Percentiles rank a stretch among this genome's conserved stretches.
phyloP scores from a whole-genome alignment of 2,888 invertebrate genomes.

The Oscheius sp. region DNA sequence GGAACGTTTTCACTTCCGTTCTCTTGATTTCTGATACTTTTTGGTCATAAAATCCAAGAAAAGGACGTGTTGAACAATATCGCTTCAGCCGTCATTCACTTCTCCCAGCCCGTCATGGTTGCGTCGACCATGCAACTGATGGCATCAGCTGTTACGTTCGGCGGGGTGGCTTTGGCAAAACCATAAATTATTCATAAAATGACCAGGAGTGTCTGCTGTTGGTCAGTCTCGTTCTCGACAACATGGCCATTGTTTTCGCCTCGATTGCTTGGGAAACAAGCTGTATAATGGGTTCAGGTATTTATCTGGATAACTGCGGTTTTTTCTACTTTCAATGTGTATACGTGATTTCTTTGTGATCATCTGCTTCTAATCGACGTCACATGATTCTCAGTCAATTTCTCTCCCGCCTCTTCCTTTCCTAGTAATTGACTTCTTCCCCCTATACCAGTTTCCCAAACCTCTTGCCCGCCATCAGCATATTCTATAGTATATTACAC shows the following conservation, averaged over 20 bases:
- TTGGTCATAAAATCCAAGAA: too few species aligned
- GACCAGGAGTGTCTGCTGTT: not conserved
- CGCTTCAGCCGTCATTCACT: too few species aligned
- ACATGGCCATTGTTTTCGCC: too few species aligned
- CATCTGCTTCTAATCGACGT: not conserved
- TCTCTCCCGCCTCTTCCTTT: not conserved
- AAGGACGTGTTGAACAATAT: too few species aligned
- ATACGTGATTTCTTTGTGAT: too few species aligned
- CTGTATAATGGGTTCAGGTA: too few species aligned
- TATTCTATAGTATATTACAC: not conserved
- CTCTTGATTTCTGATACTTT: too few species aligned
- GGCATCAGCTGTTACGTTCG: conserved; percentile 6
- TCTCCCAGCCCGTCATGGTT: too few species aligned
- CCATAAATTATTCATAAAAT: conserved; percentile 4
- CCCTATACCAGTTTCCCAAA: not conserved
- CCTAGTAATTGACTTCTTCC: not conserved
- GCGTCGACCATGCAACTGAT: not conserved
- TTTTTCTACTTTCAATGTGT: not conserved
- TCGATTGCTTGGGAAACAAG: too few species aligned
- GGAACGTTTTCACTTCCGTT: not conserved
- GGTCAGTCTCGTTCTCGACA: too few species aligned
- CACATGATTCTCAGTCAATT: not conserved
- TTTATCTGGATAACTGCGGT: too few species aligned
- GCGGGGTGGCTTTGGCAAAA: not conserved
- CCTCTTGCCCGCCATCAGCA: not conserved